phyloP scores from a whole-genome alignment of 2,113 vertebrate species.

The Vulpes vulpes region DNA sequence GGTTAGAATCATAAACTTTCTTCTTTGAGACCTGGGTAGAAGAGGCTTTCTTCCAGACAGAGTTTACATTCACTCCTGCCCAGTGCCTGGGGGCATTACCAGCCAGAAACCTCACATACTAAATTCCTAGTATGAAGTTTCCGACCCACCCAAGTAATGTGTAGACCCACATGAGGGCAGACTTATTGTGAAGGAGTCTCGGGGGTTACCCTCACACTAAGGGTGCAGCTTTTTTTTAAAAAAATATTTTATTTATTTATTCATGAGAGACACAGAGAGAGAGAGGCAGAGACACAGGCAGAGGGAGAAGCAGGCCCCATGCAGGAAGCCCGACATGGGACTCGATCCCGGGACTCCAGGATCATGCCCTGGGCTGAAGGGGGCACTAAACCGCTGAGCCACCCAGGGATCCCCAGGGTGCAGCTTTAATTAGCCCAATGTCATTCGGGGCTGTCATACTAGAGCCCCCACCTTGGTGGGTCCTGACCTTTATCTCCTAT shows the following conservation, averaged over 20 bases:
- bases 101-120: not conserved
- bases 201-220: too few relatives aligned
- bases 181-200: not conserved
- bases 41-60: not conserved
- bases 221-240: too few relatives aligned
- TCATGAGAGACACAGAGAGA: too few relatives aligned
- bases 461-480: not conserved
- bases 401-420: too few relatives aligned
- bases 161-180: not conserved
- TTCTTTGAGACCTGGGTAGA: not conserved
- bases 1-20: slow-evolving; percentile 4
- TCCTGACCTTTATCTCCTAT: not conserved
- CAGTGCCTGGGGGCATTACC: not conserved
- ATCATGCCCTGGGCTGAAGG: too few relatives aligned
- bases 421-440: not conserved
- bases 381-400: too few relatives aligned
- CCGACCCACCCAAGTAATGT: not conserved
- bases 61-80: not conserved
- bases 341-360: too few relatives aligned
- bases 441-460: not conserved
- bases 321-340: too few relatives aligned
- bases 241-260: too few relatives aligned
- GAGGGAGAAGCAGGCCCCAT: too few relatives aligned
- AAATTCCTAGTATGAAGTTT: not conserved
- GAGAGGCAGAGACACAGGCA: too few relatives aligned